phyloP scores from a whole-genome alignment of 2,797 vertebrate species.

The Sylvia borin region DNA sequence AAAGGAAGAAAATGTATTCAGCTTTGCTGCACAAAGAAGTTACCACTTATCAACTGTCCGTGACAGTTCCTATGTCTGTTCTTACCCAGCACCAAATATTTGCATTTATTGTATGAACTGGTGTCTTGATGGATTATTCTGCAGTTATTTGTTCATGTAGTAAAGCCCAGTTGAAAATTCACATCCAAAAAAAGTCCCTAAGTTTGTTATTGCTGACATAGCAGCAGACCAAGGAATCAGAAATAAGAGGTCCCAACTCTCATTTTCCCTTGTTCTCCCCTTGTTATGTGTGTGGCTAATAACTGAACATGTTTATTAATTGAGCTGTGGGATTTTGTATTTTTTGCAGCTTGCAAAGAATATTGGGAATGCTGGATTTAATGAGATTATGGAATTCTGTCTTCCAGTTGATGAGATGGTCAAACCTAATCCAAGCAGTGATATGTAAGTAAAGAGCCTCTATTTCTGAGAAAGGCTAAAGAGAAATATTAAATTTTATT shows the following conservation, averaged over 20 bases:
- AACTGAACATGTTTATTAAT: background rate
- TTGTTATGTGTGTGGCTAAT: background rate
- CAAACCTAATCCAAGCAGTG: constrained; percentile 92
- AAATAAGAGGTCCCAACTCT: background rate
- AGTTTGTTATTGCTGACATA: background rate
- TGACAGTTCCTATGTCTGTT: background rate
- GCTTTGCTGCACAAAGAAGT: background rate
- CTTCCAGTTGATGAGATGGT: constrained; percentile 86
- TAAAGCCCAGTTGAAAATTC: background rate
- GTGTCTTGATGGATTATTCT: background rate
- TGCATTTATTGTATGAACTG: background rate
- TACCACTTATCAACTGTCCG: background rate
- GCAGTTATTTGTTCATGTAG: background rate
- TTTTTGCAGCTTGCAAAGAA: constrained; percentile 95
- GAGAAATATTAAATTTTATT: background rate
- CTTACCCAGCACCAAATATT: background rate
- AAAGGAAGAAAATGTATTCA: background rate
- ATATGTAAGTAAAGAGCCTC: constrained; percentile 87
- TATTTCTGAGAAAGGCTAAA: background rate
- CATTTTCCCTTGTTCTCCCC: background rate
- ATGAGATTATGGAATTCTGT: constrained; percentile 97
- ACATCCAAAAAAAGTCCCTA: background rate
- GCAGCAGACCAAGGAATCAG: background rate
- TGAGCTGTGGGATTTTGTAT: background rate
- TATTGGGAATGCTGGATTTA: constrained; percentile 96